These are phyloP conservation scores for Thamnaconus septentrionalis DNA, from an alignment of 2,113 vertebrate species.

Conservation along the genomic window DNA sequence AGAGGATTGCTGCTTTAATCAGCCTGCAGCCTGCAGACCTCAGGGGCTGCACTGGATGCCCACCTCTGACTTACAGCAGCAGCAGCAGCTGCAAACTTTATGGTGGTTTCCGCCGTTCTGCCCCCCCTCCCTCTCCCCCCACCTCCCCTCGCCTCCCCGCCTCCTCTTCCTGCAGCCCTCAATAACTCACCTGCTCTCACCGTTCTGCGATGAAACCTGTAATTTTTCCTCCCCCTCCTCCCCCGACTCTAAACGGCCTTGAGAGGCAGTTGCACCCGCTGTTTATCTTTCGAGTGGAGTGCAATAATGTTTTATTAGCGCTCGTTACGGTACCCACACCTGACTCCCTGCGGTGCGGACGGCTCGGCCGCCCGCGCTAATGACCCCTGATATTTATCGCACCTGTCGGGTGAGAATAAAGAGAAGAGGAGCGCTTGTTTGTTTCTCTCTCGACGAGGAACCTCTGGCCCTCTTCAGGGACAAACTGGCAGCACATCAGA, in stretches of 20 bases:
- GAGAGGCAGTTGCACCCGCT: slow-evolving; percentile 4
- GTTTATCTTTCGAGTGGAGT: slow-evolving; percentile 30
- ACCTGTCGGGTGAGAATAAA: slow-evolving; percentile 18
- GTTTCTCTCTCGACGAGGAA: not conserved
- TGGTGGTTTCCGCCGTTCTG: too few species aligned
- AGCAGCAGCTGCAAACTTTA: too few species aligned
- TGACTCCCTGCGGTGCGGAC: slow-evolving; percentile 21
- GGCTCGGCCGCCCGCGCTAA: slow-evolving; percentile 2
- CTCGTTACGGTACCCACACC: slow-evolving; percentile 34
- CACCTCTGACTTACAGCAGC: too few species aligned
- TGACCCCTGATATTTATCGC: slow-evolving; percentile 17
- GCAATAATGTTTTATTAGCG: slow-evolving; percentile 47
- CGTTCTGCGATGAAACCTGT: not conserved
- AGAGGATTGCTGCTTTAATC: slow-evolving; percentile 68
- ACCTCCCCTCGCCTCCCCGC: too few species aligned
- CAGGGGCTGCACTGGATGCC: too few species aligned
- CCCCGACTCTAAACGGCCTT: slow-evolving; percentile 21
- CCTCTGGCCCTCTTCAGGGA: not conserved
- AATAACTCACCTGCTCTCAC: too few species aligned
- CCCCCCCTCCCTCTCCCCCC: too few species aligned
- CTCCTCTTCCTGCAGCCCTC: too few species aligned
- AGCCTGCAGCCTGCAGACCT: slow-evolving; percentile 20
- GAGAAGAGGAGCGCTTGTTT: not conserved
- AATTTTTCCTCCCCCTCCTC: not conserved
- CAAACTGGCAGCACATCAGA: too few species aligned